Evolutionary conservation across 2,113 vertebrate genomes (phyloP), one percentile per base, ranked within the genome.

Genomic region (Rhadina sibilatrix): DNA sequence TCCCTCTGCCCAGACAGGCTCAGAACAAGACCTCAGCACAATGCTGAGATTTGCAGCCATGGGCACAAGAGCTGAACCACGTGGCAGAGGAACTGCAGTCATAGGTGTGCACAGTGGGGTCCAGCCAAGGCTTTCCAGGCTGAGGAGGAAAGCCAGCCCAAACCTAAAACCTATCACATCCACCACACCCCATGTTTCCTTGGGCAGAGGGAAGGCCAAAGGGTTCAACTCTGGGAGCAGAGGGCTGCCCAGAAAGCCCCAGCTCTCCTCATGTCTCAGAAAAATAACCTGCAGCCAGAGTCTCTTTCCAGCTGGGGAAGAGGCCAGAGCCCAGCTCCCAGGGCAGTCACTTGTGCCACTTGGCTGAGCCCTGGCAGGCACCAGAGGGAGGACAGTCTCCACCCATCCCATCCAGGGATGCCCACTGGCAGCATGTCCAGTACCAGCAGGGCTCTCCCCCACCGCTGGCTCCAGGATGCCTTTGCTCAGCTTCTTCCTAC

Each of bases 21-120:
- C 23, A 33, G 77, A 86, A 65, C 24, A 15, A 44, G 24, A 33
- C 40, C 33, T 30, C 46, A 30, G 49, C 1, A 3, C 27, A 52
- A 14, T 1, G 4, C 59, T 2, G 1, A 17, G 24, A 28, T 47
- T 22, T 47, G 59, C 63, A 33, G 44, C 7, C 28, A 23, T 0
- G 0, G 53, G 30, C 35, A 89, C 2, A 7, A n/a, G 69, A 64
- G 57, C 38, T 8, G 31, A 42, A 30, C 53, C 0, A 0, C 2
- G 21, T 2, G 1, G 60, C 42, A 49, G 53, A 72, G 78, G 59
- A 74, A 28, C 15, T 14, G 15, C 65, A 60, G 64, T 11, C 35
- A 10, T 0, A 77, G 69, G 40, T 60, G 49, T 35, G 50, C 50
- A 15, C 64, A 38, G 30, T 2, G 2, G 44, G 59, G 15, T 80